These are phyloP conservation scores for Cylloceria caligata DNA, from an alignment of 2,888 invertebrate species.

Conservation along the genomic window DNA sequence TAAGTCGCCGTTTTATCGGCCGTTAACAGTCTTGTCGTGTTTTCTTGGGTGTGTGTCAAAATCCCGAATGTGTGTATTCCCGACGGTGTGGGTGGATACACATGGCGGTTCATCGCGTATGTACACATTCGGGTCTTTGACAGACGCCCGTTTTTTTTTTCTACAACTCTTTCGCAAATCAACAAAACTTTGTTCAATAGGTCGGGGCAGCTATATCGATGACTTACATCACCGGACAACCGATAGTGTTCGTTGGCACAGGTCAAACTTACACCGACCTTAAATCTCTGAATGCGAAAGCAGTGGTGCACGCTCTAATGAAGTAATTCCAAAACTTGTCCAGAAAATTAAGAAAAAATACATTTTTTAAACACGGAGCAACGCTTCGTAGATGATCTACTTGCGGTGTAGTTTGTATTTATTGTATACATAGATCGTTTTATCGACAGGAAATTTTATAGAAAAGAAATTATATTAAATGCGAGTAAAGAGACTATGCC, in stretches of 20 bases:
- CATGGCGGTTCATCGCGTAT: too few relatives aligned
- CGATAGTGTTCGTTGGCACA: slow-evolving; percentile 99
- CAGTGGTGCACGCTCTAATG: slow-evolving; percentile 98
- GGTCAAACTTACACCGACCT: slow-evolving; percentile 99
- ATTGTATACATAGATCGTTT: slow-evolving; percentile 66
- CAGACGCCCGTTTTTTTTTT: slow-evolving; percentile 4
- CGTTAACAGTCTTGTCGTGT: too few relatives aligned
- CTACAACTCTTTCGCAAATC: neutral
- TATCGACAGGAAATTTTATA: slow-evolving; percentile 61
- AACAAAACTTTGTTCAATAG: slow-evolving; percentile 75
- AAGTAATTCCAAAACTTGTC: slow-evolving; percentile 87
- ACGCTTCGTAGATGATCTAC: slow-evolving; percentile 39
- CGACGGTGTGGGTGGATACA: too few relatives aligned
- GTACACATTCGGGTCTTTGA: too few relatives aligned
- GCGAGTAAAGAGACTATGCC: slow-evolving; percentile 28
- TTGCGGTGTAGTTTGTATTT: slow-evolving; percentile 61
- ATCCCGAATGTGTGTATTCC: too few relatives aligned
- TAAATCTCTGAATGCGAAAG: slow-evolving; percentile 97
- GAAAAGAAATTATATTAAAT: slow-evolving; percentile 37
- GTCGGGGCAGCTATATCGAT: slow-evolving; percentile 99
- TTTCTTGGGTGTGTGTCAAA: too few relatives aligned
- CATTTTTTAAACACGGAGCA: neutral
- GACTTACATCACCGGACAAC: slow-evolving; percentile 99
- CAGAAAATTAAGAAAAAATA: slow-evolving; percentile 21
- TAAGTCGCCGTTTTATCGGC: slow-evolving; percentile 74